A percentile compares a stretch with the other conserved stretches of the same genome.
Conservation (phyloP, 2,113 vertebrate species). For the Notiomystis cincta region DNA sequence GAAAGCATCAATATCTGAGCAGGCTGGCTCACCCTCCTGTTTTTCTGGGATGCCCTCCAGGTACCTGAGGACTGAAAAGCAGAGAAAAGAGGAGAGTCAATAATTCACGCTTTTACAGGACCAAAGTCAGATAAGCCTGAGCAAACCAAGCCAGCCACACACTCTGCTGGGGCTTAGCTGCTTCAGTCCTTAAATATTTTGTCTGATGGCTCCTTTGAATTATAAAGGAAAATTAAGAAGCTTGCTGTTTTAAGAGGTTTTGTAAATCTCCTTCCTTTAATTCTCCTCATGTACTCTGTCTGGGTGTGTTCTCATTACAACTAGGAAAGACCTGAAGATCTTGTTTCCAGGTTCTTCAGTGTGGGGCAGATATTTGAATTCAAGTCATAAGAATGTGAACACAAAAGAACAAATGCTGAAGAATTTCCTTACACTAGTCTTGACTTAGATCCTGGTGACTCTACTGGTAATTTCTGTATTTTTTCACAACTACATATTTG, state of each 20-base stretch:
- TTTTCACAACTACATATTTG: not conserved
- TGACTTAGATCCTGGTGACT: not conserved
- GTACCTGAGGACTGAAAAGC: conserved; percentile 56
- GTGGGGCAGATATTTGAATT: conserved; percentile 28
- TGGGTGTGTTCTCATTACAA: conserved; percentile 40
- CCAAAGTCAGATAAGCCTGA: conserved; percentile 45
- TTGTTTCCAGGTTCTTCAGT: conserved; percentile 36
- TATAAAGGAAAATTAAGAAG: conserved; percentile 18
- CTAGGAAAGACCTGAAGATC: conserved; percentile 53
- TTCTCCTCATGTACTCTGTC: conserved; percentile 8
- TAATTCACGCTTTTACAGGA: conserved; percentile 42
- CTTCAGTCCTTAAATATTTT: conserved; percentile 6
- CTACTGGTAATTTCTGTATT: not conserved
- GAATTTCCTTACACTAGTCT: not conserved
- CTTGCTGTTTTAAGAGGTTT: conserved; percentile 27
- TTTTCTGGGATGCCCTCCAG: conserved; percentile 69
- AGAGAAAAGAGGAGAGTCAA: conserved; percentile 36
- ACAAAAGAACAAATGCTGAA: not conserved
- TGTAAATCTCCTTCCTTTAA: conserved; percentile 42
- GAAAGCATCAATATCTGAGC: not conserved
- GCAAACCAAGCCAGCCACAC: conserved; percentile 17
- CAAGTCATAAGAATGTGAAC: conserved; percentile 2
- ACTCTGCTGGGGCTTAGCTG: conserved; percentile 27
- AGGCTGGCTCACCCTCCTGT: conserved; percentile 34
- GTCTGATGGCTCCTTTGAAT: conserved; percentile 5